A percentile compares a stretch with the other conserved stretches of the same genome.
phyloP scores from a whole-genome alignment of 2,888 invertebrate genomes.

The Brachyptera risi region DNA sequence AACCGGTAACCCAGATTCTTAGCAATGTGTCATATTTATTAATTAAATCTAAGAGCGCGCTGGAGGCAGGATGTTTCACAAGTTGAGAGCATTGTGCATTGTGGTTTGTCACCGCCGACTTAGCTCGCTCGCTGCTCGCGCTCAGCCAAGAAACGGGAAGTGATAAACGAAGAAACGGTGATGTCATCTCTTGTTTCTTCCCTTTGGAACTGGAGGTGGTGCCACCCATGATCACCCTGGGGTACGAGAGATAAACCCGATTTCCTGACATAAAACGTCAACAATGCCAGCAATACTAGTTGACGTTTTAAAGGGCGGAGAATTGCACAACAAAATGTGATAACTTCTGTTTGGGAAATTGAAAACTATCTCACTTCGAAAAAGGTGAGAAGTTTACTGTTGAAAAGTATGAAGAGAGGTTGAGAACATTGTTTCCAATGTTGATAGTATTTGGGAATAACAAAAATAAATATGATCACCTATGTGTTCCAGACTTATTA shows the following conservation, averaged over 20 bases:
- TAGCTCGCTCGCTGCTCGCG: too few relatives aligned
- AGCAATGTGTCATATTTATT: slow-evolving; percentile 12
- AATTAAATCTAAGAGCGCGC: slow-evolving; percentile 13
- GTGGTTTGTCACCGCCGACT: neutral
- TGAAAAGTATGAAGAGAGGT: too few relatives aligned
- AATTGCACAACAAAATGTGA: too few relatives aligned
- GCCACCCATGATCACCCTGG: neutral
- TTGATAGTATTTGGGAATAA: too few relatives aligned
- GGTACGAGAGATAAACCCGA: neutral
- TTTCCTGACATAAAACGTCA: neutral
- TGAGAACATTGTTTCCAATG: too few relatives aligned
- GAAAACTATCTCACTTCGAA: too few relatives aligned
- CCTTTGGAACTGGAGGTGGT: neutral
- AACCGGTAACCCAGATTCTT: slow-evolving; percentile 13
- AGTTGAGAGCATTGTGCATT: neutral
- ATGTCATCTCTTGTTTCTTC: neutral
- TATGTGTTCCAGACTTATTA: too few relatives aligned
- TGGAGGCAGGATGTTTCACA: neutral
- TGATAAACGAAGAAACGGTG: slow-evolving; percentile 4
- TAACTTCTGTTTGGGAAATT: too few relatives aligned
- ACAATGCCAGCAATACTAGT: slow-evolving; percentile 2
- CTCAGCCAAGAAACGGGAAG: neutral
- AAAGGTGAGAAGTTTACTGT: too few relatives aligned
- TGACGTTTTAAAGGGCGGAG: neutral
- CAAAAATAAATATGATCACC: too few relatives aligned